Evolutionary conservation across 2,797 vertebrate species (phyloP).

Genomic region (Etheostoma nigrum): DNA sequence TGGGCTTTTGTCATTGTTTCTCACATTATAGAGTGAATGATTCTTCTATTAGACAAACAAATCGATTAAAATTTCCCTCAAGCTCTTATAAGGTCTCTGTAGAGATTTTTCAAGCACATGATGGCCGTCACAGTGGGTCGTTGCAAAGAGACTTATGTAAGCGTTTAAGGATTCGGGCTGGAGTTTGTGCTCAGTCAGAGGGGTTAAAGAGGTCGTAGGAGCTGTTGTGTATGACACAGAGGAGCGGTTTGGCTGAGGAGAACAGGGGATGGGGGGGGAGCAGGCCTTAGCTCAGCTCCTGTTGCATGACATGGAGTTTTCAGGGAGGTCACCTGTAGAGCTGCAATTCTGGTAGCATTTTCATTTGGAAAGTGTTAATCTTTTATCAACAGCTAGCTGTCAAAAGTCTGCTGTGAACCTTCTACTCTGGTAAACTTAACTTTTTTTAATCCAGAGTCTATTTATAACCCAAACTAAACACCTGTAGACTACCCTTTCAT

Average conservation of each 20-base stretch:
- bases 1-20: neutral
- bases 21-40: neutral
- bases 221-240: conserved; percentile 43
- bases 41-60: conserved; percentile 10
- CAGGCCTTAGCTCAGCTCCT: conserved; percentile 14
- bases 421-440: neutral
- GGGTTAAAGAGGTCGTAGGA: conserved; percentile 28
- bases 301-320: conserved; percentile 51
- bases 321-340: conserved; percentile 32
- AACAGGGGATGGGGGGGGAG: conserved; percentile 5
- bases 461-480: neutral
- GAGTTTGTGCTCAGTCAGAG: conserved; percentile 30
- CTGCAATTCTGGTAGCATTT: conserved; percentile 1
- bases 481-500: neutral
- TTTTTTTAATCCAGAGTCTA: no score
- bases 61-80: conserved; percentile 17
- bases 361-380: neutral
- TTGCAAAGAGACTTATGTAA: conserved; percentile 62
- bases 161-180: conserved; percentile 47
- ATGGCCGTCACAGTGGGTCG: neutral
- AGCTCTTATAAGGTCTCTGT: conserved; percentile 22
- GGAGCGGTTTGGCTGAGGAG: conserved; percentile 29
- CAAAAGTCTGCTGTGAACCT: neutral
- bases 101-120: neutral
- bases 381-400: neutral